A percentile compares a stretch with the other conserved stretches of the same genome.
Conservation (phyloP, 2,888 invertebrate species). For the Sepiola atlantica region DNA sequence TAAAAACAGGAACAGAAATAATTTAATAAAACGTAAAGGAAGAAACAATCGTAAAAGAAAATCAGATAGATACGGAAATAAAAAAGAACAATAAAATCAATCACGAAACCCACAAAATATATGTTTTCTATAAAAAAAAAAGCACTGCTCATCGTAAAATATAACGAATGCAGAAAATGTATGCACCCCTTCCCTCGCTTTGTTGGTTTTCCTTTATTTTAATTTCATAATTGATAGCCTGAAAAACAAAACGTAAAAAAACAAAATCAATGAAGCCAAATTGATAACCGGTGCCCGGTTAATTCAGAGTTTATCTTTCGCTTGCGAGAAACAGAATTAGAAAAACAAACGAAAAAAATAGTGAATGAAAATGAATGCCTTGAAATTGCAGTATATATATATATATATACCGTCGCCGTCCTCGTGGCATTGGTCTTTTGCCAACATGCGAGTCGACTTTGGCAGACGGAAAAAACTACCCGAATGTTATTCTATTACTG, state of each 20-base stretch:
- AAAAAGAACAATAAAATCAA: not conserved
- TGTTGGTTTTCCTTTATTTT: not conserved
- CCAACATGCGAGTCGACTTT: not conserved
- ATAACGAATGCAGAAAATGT: not conserved
- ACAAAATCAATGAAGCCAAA: not conserved
- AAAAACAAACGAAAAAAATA: not conserved
- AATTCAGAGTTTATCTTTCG: not conserved
- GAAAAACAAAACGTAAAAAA: no score
- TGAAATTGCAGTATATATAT: not conserved
- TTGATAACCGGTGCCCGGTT: not conserved
- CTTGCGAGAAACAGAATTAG: not conserved
- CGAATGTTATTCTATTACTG: not conserved
- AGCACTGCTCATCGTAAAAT: not conserved
- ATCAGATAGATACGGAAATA: not conserved
- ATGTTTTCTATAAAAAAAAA: not conserved
- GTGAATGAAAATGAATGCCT: not conserved
- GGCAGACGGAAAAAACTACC: not conserved
- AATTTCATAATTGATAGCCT: not conserved
- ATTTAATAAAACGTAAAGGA: no score
- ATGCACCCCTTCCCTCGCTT: not conserved
- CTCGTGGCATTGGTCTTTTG: not conserved
- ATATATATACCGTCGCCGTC: not conserved
- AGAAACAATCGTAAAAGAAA: no score
- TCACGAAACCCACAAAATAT: not conserved
- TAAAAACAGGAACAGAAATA: no score